These are phyloP conservation scores for Clostera curtula DNA, from an alignment of 2,888 invertebrate genomes.

Conservation along the genomic window DNA sequence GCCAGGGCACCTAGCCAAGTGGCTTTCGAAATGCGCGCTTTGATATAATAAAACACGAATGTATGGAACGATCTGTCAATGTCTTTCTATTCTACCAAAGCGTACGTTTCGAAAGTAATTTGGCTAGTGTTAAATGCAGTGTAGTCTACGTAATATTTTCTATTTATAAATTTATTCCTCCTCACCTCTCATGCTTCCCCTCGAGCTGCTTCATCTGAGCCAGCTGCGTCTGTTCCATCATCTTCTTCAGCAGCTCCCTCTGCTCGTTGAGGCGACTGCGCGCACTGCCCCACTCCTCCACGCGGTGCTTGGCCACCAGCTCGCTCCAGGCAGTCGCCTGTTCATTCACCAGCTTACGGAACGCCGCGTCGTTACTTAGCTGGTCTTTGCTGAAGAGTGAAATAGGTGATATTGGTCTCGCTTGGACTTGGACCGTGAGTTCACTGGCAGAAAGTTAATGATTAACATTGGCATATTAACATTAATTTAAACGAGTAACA, in stretches of 20 bases:
- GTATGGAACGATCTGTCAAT: no score
- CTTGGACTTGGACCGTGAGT: background rate
- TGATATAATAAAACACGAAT: no score
- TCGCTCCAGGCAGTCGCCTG: constrained; percentile 97
- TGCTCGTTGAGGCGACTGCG: constrained; percentile 90
- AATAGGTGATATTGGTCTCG: background rate
- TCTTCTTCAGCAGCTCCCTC: constrained; percentile 79
- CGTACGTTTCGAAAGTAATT: no score
- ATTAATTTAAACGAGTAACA: no score
- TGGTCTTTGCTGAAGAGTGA: constrained; percentile 81
- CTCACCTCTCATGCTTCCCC: constrained; percentile 87
- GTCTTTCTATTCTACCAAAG: no score
- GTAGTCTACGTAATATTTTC: no score
- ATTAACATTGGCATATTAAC: no score
- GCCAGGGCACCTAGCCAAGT: no score
- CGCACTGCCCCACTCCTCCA: constrained; percentile 88
- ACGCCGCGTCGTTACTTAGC: constrained; percentile 83
- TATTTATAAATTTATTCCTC: background rate
- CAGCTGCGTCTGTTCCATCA: constrained; percentile 89
- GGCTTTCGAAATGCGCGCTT: no score
- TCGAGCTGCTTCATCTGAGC: constrained; percentile 92
- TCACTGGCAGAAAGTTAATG: background rate
- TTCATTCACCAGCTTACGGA: constrained; percentile 89
- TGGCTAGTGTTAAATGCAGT: no score
- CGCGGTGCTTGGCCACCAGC: constrained; percentile 87